Percentiles rank a stretch among this genome's conserved stretches.
Evolutionary conservation across 1,140 invertebrate species (phyloP).

Genomic region (Drosophila ironensis): DNA sequence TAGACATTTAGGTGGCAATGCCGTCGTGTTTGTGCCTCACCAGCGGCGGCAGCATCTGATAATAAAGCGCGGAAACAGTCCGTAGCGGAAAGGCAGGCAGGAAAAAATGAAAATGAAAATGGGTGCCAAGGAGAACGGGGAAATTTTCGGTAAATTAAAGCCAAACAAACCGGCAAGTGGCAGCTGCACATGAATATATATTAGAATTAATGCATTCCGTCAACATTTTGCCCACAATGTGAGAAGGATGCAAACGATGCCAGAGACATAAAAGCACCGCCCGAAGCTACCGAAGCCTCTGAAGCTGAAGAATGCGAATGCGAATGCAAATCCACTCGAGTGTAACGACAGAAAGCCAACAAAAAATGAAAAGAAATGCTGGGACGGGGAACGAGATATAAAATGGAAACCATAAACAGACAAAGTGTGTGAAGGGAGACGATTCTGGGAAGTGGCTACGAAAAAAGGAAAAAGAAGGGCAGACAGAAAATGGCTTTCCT

Average conservation of each 20-base stretch:
- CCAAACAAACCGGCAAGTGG: conserved; percentile 38
- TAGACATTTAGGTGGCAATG: conserved; percentile 50
- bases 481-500: too few relatives aligned
- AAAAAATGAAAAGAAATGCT: not conserved
- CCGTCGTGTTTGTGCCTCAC: not conserved
- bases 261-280: conserved; percentile 36
- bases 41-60: conserved; percentile 10
- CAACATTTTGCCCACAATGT: conserved; percentile 45
- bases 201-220: conserved; percentile 63
- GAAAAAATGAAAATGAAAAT: not conserved
- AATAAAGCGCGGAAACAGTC: conserved; percentile 22
- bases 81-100: not conserved
- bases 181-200: conserved; percentile 63
- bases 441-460: too few relatives aligned
- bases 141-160: conserved; percentile 39
- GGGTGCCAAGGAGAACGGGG: not conserved
- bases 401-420: conserved; percentile 52
- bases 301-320: conserved; percentile 26
- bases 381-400: conserved; percentile 10
- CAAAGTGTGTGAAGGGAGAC: conserved; percentile 18
- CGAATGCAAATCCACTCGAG: conserved; percentile 33
- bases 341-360: conserved; percentile 9
- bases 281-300: not conserved
- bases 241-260: conserved; percentile 29
- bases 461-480: not conserved